Conservation (phyloP, 37 sponge, comb jelly and placozoan species). For the Haliclona indistincta region DNA sequence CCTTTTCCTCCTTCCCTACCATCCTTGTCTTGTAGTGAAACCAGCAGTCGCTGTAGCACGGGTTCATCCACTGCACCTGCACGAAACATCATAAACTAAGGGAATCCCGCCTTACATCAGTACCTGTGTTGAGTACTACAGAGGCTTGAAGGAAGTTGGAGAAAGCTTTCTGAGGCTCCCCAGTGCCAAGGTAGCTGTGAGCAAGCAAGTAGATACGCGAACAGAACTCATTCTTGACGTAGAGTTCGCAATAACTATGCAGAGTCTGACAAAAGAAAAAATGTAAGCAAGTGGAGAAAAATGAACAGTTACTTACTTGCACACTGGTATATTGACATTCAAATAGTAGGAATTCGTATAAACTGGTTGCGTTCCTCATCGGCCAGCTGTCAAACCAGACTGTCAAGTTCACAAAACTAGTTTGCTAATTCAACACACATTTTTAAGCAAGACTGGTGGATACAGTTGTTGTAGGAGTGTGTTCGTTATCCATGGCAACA, state of each 20-base stretch:
- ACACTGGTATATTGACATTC: slow-evolving; percentile 37
- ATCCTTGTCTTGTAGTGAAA: not conserved
- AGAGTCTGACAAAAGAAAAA: slow-evolving; percentile 2
- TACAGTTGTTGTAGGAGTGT: slow-evolving; percentile 38
- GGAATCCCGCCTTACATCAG: not conserved
- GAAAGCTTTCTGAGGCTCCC: slow-evolving; percentile 46
- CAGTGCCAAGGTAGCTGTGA: slow-evolving; percentile 26
- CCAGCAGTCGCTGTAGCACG: not conserved
- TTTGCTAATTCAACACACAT: not conserved
- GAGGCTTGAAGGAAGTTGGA: slow-evolving; percentile 35
- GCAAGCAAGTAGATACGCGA: slow-evolving; percentile 46
- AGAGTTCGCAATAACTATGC: not conserved
- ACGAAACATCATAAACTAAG: not conserved
- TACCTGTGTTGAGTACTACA: not conserved
- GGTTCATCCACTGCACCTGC: not conserved
- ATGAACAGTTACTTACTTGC: slow-evolving; percentile 32
- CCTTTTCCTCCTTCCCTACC: not conserved
- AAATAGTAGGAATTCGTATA: slow-evolving; percentile 42
- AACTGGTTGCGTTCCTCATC: not conserved
- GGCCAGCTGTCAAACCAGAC: slow-evolving; percentile 32
- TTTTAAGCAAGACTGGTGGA: slow-evolving; percentile 8
- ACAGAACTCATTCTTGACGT: not conserved
- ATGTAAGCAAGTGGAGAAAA: slow-evolving; percentile 8
- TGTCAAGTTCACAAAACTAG: slow-evolving; percentile 5
- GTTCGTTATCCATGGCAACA: slow-evolving; percentile 22